Percentiles rank a stretch among this genome's conserved stretches.
Evolutionary conservation across 2,888 invertebrate species (phyloP).

Genomic region (Parnassius smintheus): DNA sequence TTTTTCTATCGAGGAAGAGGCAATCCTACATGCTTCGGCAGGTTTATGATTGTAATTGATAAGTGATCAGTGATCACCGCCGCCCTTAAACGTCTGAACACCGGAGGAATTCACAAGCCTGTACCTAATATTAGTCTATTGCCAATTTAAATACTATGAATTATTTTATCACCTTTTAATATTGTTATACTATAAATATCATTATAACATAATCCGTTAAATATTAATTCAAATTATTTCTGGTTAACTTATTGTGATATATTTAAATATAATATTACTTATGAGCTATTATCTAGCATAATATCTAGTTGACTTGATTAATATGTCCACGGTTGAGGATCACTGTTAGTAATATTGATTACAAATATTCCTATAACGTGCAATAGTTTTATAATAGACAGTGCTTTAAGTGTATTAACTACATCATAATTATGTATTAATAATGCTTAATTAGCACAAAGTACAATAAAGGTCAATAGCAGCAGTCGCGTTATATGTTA

Average conservation of each 20-base stretch:
- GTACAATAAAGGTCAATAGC: constrained; percentile 20
- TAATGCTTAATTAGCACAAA: constrained; percentile 10
- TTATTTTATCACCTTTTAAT: not conserved
- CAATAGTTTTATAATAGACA: not conserved
- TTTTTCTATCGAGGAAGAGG: no score
- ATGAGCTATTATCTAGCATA: no score
- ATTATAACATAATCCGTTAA: no score
- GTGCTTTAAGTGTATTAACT: not conserved
- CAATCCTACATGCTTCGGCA: no score
- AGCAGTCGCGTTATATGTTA: constrained; percentile 11
- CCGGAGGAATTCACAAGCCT: not conserved
- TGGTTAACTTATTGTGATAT: not conserved
- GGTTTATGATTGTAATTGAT: no score
- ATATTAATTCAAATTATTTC: not conserved
- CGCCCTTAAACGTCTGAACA: not conserved
- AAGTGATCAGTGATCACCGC: not conserved
- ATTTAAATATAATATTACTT: no score
- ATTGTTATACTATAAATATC: no score
- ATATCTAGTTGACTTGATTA: not conserved
- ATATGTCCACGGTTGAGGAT: not conserved
- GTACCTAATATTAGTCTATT: not conserved
- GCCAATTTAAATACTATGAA: not conserved
- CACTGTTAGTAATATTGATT: not conserved
- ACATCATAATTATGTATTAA: constrained; percentile 13
- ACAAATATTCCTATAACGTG: not conserved